Base-by-base conservation (phyloP, 2,113 vertebrate species). In the Lamprotornis superbus region DNA sequence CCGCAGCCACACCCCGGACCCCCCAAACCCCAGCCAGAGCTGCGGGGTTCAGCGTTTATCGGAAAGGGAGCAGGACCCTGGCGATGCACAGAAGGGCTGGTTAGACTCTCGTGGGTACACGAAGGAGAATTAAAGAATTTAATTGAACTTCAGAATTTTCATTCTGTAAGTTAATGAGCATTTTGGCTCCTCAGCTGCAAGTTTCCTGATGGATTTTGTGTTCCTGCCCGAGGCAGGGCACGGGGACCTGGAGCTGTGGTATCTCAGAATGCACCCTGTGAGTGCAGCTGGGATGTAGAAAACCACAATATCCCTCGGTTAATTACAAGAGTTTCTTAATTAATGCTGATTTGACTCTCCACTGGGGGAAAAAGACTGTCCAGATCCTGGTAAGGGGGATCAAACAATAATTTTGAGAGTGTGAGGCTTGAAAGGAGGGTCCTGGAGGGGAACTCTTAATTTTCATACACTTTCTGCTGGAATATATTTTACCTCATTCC, bases 181-280 rank as follows among this genome's bases (percentile, higher is more conserved):
- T 47, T 42, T 60, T 35, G 30, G 35, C 24, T 78, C 22, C 42
- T 42, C 21, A 21, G 56, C 39, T 40, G 53, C 46, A 31, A 56
- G 25, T 68, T 52, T 61, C 44, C 31, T 19, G 18, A 55, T 33
- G 74, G 74, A 23, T 80, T 83, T 65, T 50, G 23, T n/a, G 12
- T n/a, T 49, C 31, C 42, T 53, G n/a, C 15, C 50, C 52, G 23
- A 28, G 71, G 71, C 52, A 33, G 83, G 59, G 65, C 35, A 27
- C 0, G 2, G 70, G 33, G 55, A 39, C 27, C 44, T 4, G 30
- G n/a, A 53, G 56, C 61, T 37, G 17, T 17, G 15, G 25, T 23
- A n/a, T 44, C 60, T 4, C 49, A 40, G 78, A 1, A 1, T 61
- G 60, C 0, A 0, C 31, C 14, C 59, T 46, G 33, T 37, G 1